Evolutionary conservation across 2,888 invertebrate species (phyloP), one percentile per base, ranked within the genome.

Genomic region (Eilema griseolum): DNA sequence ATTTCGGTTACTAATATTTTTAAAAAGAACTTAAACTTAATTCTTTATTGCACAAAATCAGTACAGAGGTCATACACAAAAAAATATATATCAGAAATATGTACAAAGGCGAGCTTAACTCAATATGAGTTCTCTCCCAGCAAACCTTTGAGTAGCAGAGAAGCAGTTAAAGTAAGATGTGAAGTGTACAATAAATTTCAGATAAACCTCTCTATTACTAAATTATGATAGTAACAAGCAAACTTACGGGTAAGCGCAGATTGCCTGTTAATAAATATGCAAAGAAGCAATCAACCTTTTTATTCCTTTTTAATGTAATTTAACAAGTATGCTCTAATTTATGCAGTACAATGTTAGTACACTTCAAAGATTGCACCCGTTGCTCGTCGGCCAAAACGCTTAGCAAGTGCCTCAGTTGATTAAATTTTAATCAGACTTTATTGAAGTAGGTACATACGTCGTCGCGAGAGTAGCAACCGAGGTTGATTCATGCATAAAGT

Each of bases 361-460:
- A 70, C 69, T 61, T 71, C 75, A 73, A 75, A 77, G 75, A 79
- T 68, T 79, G 77, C 81, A 81, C 66, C 71, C 67, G 57, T 67
- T 24, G 74, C 71, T 81, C 81, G 83, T 84, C 82, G 78, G 80
- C 78, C 85, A 87, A 87, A 87, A 85, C 84, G 86, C 85, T 81
- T 71, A 77, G 79, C 75, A 56, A 78, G 80, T 80, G 80, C 80
- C 81, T 85, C 83, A 85, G 83, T 88, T 89, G 90, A 89, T 89
- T 89, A 88, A 89, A 88, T 87, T 90, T 89, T 89, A 89, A 90
- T 90, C 89, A 87, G 83, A 85, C 80, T 85, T 88, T 86, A 89
- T 88, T 85, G 83, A 79, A 84, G 84, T 79, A 81, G 80, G 81
- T 80, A 52, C 33, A 33, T 28, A 28, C 33, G 33, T 8, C 16